Evolutionary conservation across 2,113 vertebrate genomes (phyloP).

Genomic region (Oncorhynchus mykiss): DNA sequence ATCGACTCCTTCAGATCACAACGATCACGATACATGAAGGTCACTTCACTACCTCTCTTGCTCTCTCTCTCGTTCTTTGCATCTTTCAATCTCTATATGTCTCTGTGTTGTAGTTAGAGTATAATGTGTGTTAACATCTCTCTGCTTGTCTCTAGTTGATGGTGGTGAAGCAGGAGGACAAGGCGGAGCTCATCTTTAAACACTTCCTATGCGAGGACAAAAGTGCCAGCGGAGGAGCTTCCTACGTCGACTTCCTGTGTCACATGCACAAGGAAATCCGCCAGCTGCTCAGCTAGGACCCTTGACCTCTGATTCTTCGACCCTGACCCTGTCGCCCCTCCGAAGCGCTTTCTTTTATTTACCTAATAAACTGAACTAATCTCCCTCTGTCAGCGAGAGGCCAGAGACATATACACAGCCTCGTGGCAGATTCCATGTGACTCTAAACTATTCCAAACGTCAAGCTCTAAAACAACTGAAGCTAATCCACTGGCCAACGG

Average conservation of each 20-base stretch:
- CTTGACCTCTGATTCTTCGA: slow-evolving; percentile 3
- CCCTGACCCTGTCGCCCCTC: slow-evolving; percentile 5
- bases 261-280: slow-evolving; percentile 99
- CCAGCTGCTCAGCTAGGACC: slow-evolving; percentile 92
- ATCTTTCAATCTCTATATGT: no score
- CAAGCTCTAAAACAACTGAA: slow-evolving; percentile 46
- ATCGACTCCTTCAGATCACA: slow-evolving; percentile 86
- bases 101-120: no score
- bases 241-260: slow-evolving; percentile 99
- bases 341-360: slow-evolving; percentile 60
- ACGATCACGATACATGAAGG: slow-evolving; percentile 97
- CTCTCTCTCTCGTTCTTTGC: background rate
- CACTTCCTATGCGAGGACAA: slow-evolving; percentile 97
- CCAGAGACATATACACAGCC: slow-evolving; percentile 22
- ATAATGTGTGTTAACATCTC: background rate
- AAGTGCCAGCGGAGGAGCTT: slow-evolving; percentile 89
- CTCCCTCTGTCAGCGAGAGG: slow-evolving; percentile 10
- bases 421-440: slow-evolving; percentile 45
- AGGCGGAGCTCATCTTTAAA: slow-evolving; percentile 92
- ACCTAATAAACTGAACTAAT: slow-evolving; percentile 65
- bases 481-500: slow-evolving; percentile 26
- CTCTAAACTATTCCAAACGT: slow-evolving; percentile 57
- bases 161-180: slow-evolving; percentile 97
- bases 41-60: slow-evolving; percentile 38
- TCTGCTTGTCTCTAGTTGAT: slow-evolving; percentile 75